Percentiles rank a stretch among this genome's conserved stretches.
These are phyloP conservation scores for Mormyrus iriodes DNA, from an alignment of 2,113 vertebrate genomes.

Conservation along the genomic window DNA sequence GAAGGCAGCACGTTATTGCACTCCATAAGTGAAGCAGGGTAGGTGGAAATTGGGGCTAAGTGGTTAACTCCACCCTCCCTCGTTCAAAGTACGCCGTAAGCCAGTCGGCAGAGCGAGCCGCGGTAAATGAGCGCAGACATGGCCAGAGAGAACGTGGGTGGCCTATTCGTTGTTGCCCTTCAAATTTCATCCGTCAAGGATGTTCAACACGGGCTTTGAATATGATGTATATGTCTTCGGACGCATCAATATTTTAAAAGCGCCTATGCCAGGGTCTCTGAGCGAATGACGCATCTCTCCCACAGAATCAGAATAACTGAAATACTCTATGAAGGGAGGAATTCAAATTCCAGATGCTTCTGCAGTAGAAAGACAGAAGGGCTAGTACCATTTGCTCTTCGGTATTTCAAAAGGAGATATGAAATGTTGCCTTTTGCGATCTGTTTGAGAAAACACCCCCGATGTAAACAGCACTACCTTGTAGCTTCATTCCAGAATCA, in stretches of 20 bases:
- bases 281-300: background rate
- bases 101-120: background rate
- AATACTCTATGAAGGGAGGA: background rate
- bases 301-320: background rate
- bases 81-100: background rate
- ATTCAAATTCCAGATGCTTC: background rate
- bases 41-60: background rate
- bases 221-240: background rate
- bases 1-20: conserved; percentile 25
- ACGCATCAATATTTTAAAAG: background rate
- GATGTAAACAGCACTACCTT: background rate
- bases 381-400: background rate
- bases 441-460: background rate
- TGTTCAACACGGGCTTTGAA: background rate
- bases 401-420: background rate
- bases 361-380: background rate
- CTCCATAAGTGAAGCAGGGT: conserved; percentile 21
- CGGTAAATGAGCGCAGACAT: background rate
- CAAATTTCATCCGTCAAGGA: background rate
- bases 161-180: background rate
- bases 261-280: background rate
- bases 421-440: background rate
- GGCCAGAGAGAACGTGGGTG: background rate
- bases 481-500: background rate
- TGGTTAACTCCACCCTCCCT: background rate